Evolutionary conservation across 1,140 invertebrate species (phyloP).

Genomic region (Bombus ignitus): DNA sequence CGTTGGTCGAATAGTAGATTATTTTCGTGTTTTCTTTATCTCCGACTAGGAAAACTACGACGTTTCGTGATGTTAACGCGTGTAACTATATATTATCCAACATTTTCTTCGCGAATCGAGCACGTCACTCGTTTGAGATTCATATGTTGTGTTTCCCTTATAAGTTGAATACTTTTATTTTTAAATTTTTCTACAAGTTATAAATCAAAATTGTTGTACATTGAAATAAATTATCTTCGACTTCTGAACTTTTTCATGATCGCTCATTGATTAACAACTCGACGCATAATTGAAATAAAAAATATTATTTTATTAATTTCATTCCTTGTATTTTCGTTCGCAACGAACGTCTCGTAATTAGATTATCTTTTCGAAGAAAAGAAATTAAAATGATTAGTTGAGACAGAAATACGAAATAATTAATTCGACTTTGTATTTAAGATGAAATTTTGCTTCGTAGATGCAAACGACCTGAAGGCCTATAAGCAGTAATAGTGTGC

Average conservation of each 20-base stretch:
- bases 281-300: no score
- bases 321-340: background rate
- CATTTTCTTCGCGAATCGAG: background rate
- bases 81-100: background rate
- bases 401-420: background rate
- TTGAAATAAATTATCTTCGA: background rate
- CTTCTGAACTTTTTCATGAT: background rate
- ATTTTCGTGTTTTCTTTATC: background rate
- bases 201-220: background rate
- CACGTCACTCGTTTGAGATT: background rate
- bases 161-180: background rate
- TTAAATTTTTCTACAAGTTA: background rate
- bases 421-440: background rate
- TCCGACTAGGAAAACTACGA: background rate
- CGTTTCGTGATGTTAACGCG: background rate
- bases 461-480: background rate
- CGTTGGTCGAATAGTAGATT: background rate
- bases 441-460: background rate
- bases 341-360: background rate
- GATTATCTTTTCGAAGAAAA: background rate
- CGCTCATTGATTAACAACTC: background rate
- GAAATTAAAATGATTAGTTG: background rate
- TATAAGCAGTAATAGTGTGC: background rate
- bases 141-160: background rate
- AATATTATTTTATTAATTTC: background rate